Evolutionary conservation across 2,113 vertebrate species (phyloP).

Genomic region (Rattus norvegicus): GRCr8 NC_086028.1:54167501-54168000

Average conservation of each 20-base stretch:
- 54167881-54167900: background rate
- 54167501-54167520: constrained; percentile 13
- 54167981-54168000: too few relatives aligned
- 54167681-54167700: constrained; percentile 24
- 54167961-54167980: too few relatives aligned
- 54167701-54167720: constrained; percentile 70
- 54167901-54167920: background rate
- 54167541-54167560: constrained; percentile 26
- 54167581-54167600: constrained; percentile 18
- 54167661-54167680: background rate
- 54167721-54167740: constrained; percentile 48
- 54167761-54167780: too few relatives aligned
- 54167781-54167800: too few relatives aligned
- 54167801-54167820: too few relatives aligned
- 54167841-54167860: background rate
- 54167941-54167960: too few relatives aligned
- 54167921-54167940: background rate
- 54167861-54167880: background rate
- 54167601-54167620: background rate
- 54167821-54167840: too few relatives aligned
- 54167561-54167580: background rate
- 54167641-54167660: constrained; percentile 62
- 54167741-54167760: background rate
- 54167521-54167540: constrained; percentile 66
- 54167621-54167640: constrained; percentile 43